phyloP scores from a whole-genome alignment of 2,113 vertebrate genomes.

The Vulpes lagopus region DNA sequence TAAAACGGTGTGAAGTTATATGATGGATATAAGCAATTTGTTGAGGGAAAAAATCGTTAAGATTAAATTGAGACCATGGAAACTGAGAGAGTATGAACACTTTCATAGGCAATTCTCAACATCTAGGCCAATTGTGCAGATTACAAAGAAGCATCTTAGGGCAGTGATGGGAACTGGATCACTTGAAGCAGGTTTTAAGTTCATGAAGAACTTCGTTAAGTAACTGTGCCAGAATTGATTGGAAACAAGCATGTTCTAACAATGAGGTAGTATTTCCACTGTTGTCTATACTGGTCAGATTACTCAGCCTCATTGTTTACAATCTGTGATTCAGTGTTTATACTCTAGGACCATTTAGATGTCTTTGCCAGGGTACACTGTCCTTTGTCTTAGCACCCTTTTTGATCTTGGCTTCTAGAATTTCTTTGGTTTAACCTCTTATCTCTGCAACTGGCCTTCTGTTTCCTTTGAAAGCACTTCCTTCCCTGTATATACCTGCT shows the following conservation, averaged over 20 bases:
- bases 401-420: constrained; percentile 62
- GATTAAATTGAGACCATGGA: constrained; percentile 2
- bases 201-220: background rate
- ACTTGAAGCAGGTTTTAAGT: constrained; percentile 16
- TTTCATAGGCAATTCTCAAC: background rate
- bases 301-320: constrained; percentile 48
- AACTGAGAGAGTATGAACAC: background rate
- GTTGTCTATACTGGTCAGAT: constrained; percentile 36
- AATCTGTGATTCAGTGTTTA: constrained; percentile 46
- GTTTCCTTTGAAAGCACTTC: constrained; percentile 61
- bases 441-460: constrained; percentile 32
- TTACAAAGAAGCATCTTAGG: background rate
- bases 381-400: constrained; percentile 35
- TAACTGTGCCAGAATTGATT: constrained; percentile 23
- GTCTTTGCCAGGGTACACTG: constrained; percentile 49
- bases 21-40: background rate
- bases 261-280: constrained; percentile 55
- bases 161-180: background rate
- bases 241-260: constrained; percentile 52
- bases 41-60: background rate
- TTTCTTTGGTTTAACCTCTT: constrained; percentile 59
- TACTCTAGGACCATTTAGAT: constrained; percentile 2
- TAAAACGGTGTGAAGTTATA: background rate
- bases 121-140: background rate
- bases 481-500: background rate